phyloP scores from a whole-genome alignment of 2,888 invertebrate genomes.

The Conops quadrifasciatus region DNA sequence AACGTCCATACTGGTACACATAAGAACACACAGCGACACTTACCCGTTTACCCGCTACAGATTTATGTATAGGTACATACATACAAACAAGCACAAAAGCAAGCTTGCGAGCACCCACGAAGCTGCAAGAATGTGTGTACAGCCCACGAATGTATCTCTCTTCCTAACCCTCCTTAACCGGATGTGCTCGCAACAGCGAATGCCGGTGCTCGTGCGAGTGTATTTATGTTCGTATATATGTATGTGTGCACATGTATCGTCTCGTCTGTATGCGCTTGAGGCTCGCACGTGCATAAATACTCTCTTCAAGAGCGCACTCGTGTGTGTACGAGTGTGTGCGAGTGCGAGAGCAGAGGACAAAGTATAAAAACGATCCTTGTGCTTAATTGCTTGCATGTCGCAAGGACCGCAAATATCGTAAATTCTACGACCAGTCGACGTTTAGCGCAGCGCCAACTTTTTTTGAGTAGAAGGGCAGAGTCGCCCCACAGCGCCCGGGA shows the following conservation, averaged over 20 bases:
- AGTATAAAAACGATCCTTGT: constrained; percentile 34
- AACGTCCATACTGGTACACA: neutral
- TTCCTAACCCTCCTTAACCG: too few relatives aligned
- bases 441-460: constrained; percentile 16
- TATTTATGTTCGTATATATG: neutral
- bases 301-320: constrained; percentile 25
- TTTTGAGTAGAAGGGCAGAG: neutral
- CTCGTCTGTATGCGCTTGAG: neutral
- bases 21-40: too few relatives aligned
- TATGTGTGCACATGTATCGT: neutral
- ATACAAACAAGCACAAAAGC: neutral
- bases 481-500: too few relatives aligned
- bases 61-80: too few relatives aligned
- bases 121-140: neutral
- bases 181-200: too few relatives aligned
- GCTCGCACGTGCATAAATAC: constrained; percentile 31
- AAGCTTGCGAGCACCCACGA: neutral
- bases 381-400: constrained; percentile 33
- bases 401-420: constrained; percentile 14
- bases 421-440: constrained; percentile 8
- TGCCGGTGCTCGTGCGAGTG: neutral
- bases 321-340: neutral
- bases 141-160: too few relatives aligned
- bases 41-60: too few relatives aligned
- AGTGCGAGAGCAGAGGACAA: constrained; percentile 9